These are phyloP conservation scores for Campylorhamphus procurvoides DNA, from an alignment of 2,113 vertebrate species.

Conservation along the genomic window DNA sequence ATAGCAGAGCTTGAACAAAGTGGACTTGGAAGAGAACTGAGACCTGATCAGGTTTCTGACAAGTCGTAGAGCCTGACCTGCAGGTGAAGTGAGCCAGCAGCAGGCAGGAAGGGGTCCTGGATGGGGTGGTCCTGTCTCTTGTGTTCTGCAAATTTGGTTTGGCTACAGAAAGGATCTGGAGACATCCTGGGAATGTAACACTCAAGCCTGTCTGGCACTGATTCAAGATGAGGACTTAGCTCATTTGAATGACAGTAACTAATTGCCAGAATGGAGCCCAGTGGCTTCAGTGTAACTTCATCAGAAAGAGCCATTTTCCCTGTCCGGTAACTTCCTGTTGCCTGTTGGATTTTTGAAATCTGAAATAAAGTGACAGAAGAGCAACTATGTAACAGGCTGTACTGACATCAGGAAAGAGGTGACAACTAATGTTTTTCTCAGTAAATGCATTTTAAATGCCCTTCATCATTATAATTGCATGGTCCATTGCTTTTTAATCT, in stretches of 20 bases:
- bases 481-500: constrained; percentile 11
- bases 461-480: constrained; percentile 11
- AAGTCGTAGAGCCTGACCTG: constrained; percentile 18
- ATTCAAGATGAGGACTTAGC: not conserved
- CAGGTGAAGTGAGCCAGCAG: not conserved
- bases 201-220: not conserved
- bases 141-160: not conserved
- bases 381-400: not conserved
- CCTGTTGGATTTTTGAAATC: not conserved
- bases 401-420: not conserved
- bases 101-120: not conserved
- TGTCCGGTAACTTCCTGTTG: not conserved
- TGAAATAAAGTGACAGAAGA: not conserved
- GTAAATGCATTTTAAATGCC: not conserved
- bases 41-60: constrained; percentile 49
- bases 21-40: constrained; percentile 76
- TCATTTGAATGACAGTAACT: not conserved
- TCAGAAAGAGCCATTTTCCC: not conserved
- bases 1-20: constrained; percentile 91
- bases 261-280: not conserved
- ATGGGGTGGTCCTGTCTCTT: not conserved
- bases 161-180: not conserved
- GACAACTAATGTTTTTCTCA: not conserved
- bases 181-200: not conserved
- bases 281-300: not conserved